phyloP scores from a whole-genome alignment of 2,888 invertebrate species.

The Ceramica pisi region DNA sequence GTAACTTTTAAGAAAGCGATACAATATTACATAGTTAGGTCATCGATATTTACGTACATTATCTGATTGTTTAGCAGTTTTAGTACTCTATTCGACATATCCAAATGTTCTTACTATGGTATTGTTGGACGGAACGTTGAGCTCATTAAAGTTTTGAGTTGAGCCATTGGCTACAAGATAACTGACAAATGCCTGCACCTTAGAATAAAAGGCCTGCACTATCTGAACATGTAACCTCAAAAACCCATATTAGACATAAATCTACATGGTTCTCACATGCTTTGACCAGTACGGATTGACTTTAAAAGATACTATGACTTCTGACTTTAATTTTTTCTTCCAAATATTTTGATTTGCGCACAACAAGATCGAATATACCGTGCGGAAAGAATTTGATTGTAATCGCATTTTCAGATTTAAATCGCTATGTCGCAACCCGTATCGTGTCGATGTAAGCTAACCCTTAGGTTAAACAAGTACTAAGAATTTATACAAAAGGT shows the following conservation, averaged over 20 bases:
- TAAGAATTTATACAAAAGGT: not conserved
- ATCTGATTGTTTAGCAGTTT: no score
- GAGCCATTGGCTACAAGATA: no score
- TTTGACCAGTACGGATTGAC: not conserved
- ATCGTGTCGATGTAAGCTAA: not conserved
- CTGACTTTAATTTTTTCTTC: not conserved
- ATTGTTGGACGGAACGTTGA: no score
- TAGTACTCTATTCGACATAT: no score
- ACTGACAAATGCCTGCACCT: no score
- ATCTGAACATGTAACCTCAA: not conserved
- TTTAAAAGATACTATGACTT: not conserved
- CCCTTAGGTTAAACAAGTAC: slow-evolving; percentile 1
- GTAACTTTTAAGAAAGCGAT: not conserved
- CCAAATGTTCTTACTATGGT: no score
- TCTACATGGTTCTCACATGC: not conserved
- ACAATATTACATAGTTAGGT: no score
- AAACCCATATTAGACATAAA: not conserved
- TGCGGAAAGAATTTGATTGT: no score
- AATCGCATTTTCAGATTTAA: no score
- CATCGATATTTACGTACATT: no score
- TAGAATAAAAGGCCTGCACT: no score
- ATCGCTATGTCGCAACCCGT: not conserved
- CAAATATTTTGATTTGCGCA: not conserved
- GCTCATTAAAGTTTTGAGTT: no score
- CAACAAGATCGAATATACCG: not conserved